A percentile compares a stretch with the other conserved stretches of the same genome.
Evolutionary conservation across 2,113 vertebrate genomes (phyloP).

Genomic region (Stegastes partitus): DNA sequence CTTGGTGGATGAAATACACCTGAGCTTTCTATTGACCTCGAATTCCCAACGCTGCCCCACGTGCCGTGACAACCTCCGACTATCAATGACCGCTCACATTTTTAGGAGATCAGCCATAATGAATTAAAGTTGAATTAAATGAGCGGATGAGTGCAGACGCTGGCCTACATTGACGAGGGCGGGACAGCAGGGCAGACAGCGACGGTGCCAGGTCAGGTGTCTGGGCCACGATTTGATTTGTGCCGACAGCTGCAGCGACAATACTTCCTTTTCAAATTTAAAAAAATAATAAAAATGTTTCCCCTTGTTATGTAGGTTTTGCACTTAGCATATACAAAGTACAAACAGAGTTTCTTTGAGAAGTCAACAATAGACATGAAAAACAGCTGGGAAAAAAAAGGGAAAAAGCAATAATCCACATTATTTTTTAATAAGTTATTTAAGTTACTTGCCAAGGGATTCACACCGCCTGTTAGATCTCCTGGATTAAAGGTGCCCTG

Average conservation of each 20-base stretch:
- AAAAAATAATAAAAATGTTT: too few species aligned
- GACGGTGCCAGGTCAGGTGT: slow-evolving; percentile 29
- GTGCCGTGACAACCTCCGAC: neutral
- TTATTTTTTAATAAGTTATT: too few species aligned
- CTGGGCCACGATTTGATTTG: neutral
- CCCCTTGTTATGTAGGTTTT: neutral
- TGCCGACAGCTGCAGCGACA: neutral
- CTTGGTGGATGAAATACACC: too few species aligned
- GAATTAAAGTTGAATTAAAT: slow-evolving; percentile 47
- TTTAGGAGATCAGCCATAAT: slow-evolving; percentile 20
- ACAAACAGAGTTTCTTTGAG: too few species aligned
- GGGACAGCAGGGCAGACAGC: slow-evolving; percentile 16
- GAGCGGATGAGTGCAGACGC: slow-evolving; percentile 34
- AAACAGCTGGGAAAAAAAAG: too few species aligned
- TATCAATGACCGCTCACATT: slow-evolving; percentile 34
- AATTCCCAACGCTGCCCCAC: neutral
- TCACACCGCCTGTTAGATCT: too few species aligned
- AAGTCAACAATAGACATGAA: too few species aligned
- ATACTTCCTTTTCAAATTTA: too few species aligned
- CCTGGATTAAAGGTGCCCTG: too few species aligned
- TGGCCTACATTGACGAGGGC: slow-evolving; percentile 30
- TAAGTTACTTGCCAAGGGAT: too few species aligned
- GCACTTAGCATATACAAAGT: too few species aligned
- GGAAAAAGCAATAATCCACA: too few species aligned
- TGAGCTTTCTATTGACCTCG: neutral